Conservation (phyloP, 2,888 invertebrate species). For the Vandiemenella viatica region DNA sequence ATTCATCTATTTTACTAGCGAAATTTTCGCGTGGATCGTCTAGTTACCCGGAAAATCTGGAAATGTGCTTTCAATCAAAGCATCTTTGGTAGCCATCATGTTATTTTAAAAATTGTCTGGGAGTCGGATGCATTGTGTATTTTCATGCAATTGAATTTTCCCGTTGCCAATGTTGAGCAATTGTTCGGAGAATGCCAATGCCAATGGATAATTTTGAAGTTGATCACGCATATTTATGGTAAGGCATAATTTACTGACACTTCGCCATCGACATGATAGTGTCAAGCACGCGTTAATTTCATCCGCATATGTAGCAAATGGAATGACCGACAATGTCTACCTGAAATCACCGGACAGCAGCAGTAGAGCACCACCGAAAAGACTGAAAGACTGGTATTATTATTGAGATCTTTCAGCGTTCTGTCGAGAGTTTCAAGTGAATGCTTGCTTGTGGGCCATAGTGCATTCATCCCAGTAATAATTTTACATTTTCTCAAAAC, state of each 20-base stretch:
- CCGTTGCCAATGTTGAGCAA: slow-evolving; percentile 20
- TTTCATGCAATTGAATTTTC: slow-evolving; percentile 16
- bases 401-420: slow-evolving; percentile 3
- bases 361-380: slow-evolving; percentile 3
- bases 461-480: slow-evolving; percentile 28
- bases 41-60: slow-evolving; percentile 20
- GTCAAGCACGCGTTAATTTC: slow-evolving; percentile 3
- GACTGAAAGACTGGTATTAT: neutral
- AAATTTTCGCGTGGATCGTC: slow-evolving; percentile 20
- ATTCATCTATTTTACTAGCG: too few species aligned
- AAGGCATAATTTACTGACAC: slow-evolving; percentile 17
- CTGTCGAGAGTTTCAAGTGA: too few species aligned
- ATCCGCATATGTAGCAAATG: neutral
- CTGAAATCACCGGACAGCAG: slow-evolving; percentile 3
- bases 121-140: slow-evolving; percentile 17
- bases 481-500: slow-evolving; percentile 21
- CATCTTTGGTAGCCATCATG: slow-evolving; percentile 14
- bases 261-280: slow-evolving; percentile 16
- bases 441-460: too few species aligned
- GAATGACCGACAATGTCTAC: slow-evolving; percentile 3
- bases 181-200: slow-evolving; percentile 19
- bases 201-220: slow-evolving; percentile 21
- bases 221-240: slow-evolving; percentile 20
- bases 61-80: slow-evolving; percentile 19
- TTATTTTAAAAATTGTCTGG: slow-evolving; percentile 20